These are phyloP conservation scores for Stigmatopora argus DNA, from an alignment of 2,113 vertebrate species.

Conservation along the genomic window DNA sequence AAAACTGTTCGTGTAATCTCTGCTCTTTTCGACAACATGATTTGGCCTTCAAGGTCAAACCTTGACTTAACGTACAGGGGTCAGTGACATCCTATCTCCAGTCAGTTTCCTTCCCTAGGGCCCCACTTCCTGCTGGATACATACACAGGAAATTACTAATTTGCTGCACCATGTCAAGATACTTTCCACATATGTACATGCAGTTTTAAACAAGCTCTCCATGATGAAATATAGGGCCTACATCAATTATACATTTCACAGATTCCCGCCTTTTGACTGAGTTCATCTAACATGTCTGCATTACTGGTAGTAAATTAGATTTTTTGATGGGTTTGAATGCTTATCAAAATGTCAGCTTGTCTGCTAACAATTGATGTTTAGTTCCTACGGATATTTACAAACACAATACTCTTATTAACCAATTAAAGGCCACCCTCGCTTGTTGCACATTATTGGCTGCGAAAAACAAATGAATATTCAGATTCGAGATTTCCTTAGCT, in stretches of 20 bases:
- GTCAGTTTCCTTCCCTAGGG: constrained; percentile 68
- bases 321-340: constrained; percentile 5
- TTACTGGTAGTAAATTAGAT: neutral
- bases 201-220: constrained; percentile 1
- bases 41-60: constrained; percentile 65
- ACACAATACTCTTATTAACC: neutral
- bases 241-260: neutral
- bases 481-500: too few species aligned
- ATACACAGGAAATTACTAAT: constrained; percentile 67
- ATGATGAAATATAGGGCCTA: neutral
- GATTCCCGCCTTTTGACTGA: neutral
- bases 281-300: neutral
- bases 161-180: constrained; percentile 58
- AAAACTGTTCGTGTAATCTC: neutral
- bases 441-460: too few species aligned
- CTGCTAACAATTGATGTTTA: constrained; percentile 16
- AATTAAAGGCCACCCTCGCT: too few species aligned
- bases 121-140: constrained; percentile 66
- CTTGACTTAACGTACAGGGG: constrained; percentile 55
- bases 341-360: constrained; percentile 26
- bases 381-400: constrained; percentile 21
- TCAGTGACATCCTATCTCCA: constrained; percentile 65
- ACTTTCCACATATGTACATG: constrained; percentile 40
- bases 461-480: too few species aligned
- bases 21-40: neutral